Evolutionary conservation across 2,113 vertebrate species (phyloP).

Genomic region (Atractosteus spatula): DNA sequence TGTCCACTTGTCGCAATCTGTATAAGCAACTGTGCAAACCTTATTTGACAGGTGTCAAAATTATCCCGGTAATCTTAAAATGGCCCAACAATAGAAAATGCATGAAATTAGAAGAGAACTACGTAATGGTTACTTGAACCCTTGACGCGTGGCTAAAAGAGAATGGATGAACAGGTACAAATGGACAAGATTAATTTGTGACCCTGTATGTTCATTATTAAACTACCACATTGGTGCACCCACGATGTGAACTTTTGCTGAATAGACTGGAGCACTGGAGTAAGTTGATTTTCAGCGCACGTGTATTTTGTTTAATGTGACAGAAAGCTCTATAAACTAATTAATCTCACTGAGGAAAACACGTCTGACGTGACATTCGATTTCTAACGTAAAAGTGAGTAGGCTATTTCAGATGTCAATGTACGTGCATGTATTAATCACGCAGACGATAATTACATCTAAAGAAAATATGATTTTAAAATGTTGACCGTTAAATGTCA

Average conservation of each 20-base stretch:
- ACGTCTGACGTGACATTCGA: slow-evolving; percentile 40
- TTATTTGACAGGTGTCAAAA: slow-evolving; percentile 49
- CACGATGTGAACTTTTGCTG: too few species aligned
- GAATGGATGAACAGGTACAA: background rate
- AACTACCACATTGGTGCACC: too few species aligned
- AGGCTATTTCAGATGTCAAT: too few species aligned
- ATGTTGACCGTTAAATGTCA: too few species aligned
- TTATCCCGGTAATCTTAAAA: slow-evolving; percentile 41
- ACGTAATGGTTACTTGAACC: slow-evolving; percentile 9
- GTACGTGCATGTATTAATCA: too few species aligned
- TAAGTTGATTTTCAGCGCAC: too few species aligned
- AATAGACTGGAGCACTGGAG: too few species aligned
- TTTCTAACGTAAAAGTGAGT: background rate
- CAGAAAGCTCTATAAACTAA: slow-evolving; percentile 42
- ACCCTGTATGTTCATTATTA: too few species aligned
- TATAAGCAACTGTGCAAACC: slow-evolving; percentile 29
- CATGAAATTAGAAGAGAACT: slow-evolving; percentile 7
- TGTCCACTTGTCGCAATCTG: slow-evolving; percentile 43
- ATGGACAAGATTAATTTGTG: too few species aligned
- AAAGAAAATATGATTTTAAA: too few species aligned
- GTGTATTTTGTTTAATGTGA: slow-evolving; percentile 36
- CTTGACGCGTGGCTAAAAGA: background rate
- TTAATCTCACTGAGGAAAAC: slow-evolving; percentile 47
- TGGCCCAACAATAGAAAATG: slow-evolving; percentile 30
- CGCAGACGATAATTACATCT: too few species aligned